Percentiles rank a stretch among this genome's conserved stretches.
phyloP scores from a whole-genome alignment of 2,797 vertebrate species.

The Anableps anableps region DNA sequence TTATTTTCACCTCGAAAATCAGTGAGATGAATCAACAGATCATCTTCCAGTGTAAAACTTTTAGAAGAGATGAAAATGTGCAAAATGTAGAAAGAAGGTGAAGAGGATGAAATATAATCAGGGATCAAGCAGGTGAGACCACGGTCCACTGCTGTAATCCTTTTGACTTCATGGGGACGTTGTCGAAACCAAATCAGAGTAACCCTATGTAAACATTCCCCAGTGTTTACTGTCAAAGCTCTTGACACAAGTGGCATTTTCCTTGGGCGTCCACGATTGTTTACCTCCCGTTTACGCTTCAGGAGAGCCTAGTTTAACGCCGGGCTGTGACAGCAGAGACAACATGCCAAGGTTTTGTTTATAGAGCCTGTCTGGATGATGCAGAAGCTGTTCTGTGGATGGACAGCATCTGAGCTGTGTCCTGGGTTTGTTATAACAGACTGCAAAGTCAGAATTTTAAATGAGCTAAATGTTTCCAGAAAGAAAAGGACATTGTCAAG shows the following conservation, averaged over 20 bases:
- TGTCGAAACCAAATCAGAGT: slow-evolving; percentile 40
- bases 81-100: slow-evolving; percentile 30
- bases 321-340: slow-evolving; percentile 38
- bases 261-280: slow-evolving; percentile 32
- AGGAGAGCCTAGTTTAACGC: slow-evolving; percentile 45
- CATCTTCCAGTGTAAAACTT: background rate
- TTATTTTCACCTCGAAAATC: background rate
- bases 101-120: slow-evolving; percentile 20
- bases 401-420: slow-evolving; percentile 15
- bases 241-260: slow-evolving; percentile 54
- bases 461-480: slow-evolving; percentile 1
- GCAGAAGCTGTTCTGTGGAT: slow-evolving; percentile 10
- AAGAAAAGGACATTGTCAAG: background rate
- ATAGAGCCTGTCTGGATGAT: slow-evolving; percentile 45
- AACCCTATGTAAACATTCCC: slow-evolving; percentile 48
- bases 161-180: slow-evolving; percentile 26
- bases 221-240: slow-evolving; percentile 56
- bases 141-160: slow-evolving; percentile 13
- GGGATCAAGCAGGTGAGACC: slow-evolving; percentile 33
- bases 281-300: slow-evolving; percentile 49
- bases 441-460: background rate
- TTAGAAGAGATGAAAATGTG: background rate
- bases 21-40: background rate
- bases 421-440: slow-evolving; percentile 18
- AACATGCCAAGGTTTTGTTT: slow-evolving; percentile 39